Percentiles rank a stretch among this genome's conserved stretches.
phyloP scores from a whole-genome alignment of 2,797 vertebrate genomes.

The Psittacula echo region DNA sequence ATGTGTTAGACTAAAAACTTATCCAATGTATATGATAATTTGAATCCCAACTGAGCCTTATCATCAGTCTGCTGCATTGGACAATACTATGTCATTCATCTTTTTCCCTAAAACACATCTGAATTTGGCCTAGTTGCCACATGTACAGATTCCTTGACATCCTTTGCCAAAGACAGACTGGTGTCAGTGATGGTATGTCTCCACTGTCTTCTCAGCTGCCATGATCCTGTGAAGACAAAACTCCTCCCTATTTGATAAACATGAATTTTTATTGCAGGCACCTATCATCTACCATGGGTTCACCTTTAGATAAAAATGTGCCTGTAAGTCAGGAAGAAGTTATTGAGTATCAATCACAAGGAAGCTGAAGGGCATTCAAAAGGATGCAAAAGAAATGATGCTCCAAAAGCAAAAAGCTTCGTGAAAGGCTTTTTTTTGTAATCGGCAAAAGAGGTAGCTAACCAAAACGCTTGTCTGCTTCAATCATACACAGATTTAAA shows the following conservation, averaged over 20 bases:
- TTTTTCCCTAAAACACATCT: not conserved
- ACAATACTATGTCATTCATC: not conserved
- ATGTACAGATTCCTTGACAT: not conserved
- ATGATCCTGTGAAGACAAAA: not conserved
- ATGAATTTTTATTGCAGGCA: not conserved
- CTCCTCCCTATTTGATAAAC: not conserved
- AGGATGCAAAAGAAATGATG: not conserved
- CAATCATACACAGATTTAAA: not conserved
- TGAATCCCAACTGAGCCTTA: not conserved
- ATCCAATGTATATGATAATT: not conserved
- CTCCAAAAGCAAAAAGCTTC: not conserved
- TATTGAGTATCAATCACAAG: not conserved
- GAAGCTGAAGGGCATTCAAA: not conserved
- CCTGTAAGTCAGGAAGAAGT: not conserved
- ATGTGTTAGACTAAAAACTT: not conserved
- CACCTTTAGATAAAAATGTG: not conserved
- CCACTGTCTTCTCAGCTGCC: not conserved
- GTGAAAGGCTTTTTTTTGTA: not conserved
- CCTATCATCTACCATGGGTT: accelerated
- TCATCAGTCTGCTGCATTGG: not conserved
- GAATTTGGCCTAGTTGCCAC: not conserved
- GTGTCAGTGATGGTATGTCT: not conserved
- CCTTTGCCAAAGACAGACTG: not conserved
- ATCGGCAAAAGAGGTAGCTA: not conserved
- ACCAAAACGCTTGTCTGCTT: not conserved